phyloP scores from a whole-genome alignment of 2,888 invertebrate species.

The Caenorhabditis becei region DNA sequence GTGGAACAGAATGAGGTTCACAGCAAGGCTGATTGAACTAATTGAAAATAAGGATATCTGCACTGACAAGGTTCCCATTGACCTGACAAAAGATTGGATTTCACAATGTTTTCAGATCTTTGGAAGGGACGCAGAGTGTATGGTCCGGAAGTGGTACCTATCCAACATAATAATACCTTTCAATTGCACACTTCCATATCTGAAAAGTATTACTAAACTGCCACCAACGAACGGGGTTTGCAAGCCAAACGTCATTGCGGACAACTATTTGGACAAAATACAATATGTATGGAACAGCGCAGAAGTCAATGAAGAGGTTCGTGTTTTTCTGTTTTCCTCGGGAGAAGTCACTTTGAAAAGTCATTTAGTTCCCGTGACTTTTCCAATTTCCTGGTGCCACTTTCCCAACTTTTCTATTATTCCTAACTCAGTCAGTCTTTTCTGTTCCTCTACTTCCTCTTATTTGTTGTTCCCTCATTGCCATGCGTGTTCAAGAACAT shows the following conservation, averaged over 20 bases:
- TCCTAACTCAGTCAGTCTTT: not conserved
- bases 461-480: too few species aligned
- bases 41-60: conserved; percentile 70
- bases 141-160: conserved; percentile 77
- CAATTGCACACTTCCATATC: conserved; percentile 78
- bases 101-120: conserved; percentile 68
- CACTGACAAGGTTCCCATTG: conserved; percentile 59
- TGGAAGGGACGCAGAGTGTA: conserved; percentile 75
- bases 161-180: conserved; percentile 76
- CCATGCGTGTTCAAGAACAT: too few species aligned
- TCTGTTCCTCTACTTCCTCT: too few species aligned
- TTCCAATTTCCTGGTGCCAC: not conserved
- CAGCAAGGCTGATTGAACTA: conserved; percentile 68
- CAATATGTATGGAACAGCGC: conserved; percentile 78
- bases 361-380: not conserved
- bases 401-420: not conserved
- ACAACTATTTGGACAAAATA: conserved; percentile 75
- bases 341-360: not conserved
- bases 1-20: conserved; percentile 76
- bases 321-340: conserved; percentile 17
- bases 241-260: conserved; percentile 71
- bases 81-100: too few species aligned
- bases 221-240: conserved; percentile 69
- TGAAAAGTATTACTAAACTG: conserved; percentile 61
- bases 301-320: conserved; percentile 72